A percentile compares a stretch with the other conserved stretches of the same genome.
Conservation (phyloP, 2,797 vertebrate species). For the Crenichthys baileyi region DNA sequence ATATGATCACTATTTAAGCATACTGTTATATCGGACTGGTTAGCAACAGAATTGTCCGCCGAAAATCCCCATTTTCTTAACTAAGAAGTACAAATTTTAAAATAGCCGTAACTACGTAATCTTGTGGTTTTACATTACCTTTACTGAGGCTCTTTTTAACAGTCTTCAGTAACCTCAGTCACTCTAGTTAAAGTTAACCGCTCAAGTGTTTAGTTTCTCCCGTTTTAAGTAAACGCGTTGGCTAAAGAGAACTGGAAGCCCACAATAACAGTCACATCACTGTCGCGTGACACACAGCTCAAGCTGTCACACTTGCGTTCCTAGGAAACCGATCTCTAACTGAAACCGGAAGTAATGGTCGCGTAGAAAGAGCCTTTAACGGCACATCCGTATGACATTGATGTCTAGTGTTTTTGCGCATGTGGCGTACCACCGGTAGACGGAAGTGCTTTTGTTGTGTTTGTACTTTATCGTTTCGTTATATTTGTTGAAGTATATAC, state of each 20-base stretch:
- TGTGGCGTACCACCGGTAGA: background rate
- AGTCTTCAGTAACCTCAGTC: constrained; percentile 43
- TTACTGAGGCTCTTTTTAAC: constrained; percentile 36
- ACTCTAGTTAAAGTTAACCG: constrained; percentile 7
- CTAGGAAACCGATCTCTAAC: constrained; percentile 48
- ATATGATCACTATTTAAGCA: background rate
- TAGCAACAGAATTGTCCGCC: background rate
- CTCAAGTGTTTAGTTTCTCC: constrained; percentile 19
- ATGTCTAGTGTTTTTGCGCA: constrained; percentile 12
- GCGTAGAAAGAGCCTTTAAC: rapidly evolving
- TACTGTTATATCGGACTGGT: background rate
- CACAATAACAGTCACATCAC: constrained; percentile 72
- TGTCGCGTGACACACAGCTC: constrained; percentile 75
- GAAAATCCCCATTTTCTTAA: background rate
- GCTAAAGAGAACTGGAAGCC: constrained; percentile 65
- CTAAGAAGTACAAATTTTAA: constrained; percentile 12
- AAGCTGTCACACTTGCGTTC: constrained; percentile 25
- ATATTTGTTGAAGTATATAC: background rate
- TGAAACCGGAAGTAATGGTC: background rate
- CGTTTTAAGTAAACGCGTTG: constrained; percentile 29
- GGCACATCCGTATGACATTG: constrained; percentile 39
- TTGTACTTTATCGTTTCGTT: background rate
- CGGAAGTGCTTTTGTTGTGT: constrained; percentile 46
- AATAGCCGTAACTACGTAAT: constrained; percentile 51
- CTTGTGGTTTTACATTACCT: constrained; percentile 63